Base-by-base conservation (phyloP, 2,797 vertebrate genomes). In the Brachyrhaphis roseni region DNA sequence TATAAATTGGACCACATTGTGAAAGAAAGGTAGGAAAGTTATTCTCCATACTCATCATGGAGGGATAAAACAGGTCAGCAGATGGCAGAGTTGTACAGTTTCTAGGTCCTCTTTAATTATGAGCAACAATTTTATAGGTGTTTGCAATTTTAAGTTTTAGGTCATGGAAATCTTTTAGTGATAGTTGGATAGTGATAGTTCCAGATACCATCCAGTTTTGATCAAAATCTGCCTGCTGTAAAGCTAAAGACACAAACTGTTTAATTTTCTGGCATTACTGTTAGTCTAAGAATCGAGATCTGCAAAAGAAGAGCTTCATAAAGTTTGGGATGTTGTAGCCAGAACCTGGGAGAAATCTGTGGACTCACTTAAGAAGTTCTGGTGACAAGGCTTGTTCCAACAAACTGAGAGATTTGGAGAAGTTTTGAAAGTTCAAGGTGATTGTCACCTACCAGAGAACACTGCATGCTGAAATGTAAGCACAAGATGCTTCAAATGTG, bases 1-100 rank as follows among this genome's bases (percentile, higher is more conserved):
- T 99, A 99, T 87, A 99, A 97, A 90, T 93, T 99, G 47, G 98
- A 99, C 92, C 98, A 98, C 88, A 96, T 99, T 0, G 92, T 99
- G 80, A 99, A 99, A 91, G 98, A 99, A 91, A 97, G 98, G 98
- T 99, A 87, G 26, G 68, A 45, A 96, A 93, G 28, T 62, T 68
- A 1, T 83, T 78, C 57, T 68, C 7, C 16, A 26, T 5, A 59
- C 20, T 57, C 4, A 26, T 75, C 92, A 85, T 34, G 74, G 87
- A 78, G 83, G 82, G 83, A 39, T 0, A 23, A 59, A 45, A 82
- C 89, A 45, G n/a, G 13, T 59, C 74, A 57, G 36, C 53, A 75
- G 74, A 59, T 28, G 74, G 74, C 51, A 75, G 74, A 43, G 26
- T 55, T 75, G 34, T 20, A 28, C 36, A 36, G 34, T 53, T 51